Evolutionary conservation across 2,797 vertebrate genomes (phyloP).

Genomic region (Meda fulgida): DNA sequence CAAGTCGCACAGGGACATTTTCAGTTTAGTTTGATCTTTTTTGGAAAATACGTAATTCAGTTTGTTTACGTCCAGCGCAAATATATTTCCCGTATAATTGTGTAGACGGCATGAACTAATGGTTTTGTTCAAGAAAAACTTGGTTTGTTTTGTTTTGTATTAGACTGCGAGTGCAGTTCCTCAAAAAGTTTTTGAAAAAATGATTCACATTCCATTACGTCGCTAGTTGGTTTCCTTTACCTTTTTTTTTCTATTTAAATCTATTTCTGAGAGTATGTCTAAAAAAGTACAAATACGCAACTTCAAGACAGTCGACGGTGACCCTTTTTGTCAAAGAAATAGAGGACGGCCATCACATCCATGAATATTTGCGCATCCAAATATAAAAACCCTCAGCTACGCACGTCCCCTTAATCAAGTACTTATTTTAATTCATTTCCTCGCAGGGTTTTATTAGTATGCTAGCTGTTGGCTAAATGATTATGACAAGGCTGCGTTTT

Average conservation of each 20-base stretch:
- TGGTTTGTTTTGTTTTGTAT: not conserved
- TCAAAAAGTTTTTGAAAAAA: conserved; percentile 22
- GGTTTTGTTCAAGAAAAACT: conserved; percentile 5
- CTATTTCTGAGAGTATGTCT: not conserved
- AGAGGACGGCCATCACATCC: conserved; percentile 52
- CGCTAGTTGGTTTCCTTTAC: not conserved
- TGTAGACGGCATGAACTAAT: conserved; percentile 22
- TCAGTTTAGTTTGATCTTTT: conserved; percentile 39
- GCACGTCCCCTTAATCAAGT: conserved; percentile 63
- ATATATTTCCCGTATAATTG: conserved; percentile 30
- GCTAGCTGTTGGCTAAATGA: conserved; percentile 67
- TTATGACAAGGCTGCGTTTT: conserved; percentile 64
- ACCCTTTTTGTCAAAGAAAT: conserved; percentile 36
- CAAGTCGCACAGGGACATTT: conserved; percentile 55
- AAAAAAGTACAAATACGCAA: not conserved
- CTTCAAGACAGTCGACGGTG: conserved; percentile 10
- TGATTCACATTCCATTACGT: not conserved
- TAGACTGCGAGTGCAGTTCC: not conserved
- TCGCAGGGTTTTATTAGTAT: conserved; percentile 68
- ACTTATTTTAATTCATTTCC: conserved; percentile 66
- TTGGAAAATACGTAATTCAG: conserved; percentile 6
- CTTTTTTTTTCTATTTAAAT: conserved; percentile 7
- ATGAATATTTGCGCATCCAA: conserved; percentile 58
- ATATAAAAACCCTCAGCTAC: conserved; percentile 63
- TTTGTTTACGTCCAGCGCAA: conserved; percentile 35